Base-by-base conservation (phyloP, 1,140 invertebrate genomes). In the Drosophila kohkoa region DNA sequence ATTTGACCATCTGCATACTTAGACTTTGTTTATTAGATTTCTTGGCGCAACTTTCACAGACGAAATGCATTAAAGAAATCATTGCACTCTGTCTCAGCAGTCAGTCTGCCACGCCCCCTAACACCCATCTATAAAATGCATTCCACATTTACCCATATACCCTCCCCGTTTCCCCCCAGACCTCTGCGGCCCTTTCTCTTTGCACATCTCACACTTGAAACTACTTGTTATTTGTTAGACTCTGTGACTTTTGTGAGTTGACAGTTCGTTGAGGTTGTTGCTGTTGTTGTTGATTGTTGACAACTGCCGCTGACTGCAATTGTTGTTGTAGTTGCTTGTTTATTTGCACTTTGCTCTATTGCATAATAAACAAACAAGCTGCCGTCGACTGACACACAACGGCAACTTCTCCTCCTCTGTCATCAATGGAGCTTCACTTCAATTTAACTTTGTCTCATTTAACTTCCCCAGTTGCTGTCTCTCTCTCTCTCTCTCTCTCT, bases 361-460 rank as follows among this genome's bases (percentile, higher is more conserved):
- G 72, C 72, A 70, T 64, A 75, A 75, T 75, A 70, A 60, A 25
- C 49, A 69, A 74, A 69, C 58, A 70, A 74, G 45, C 57, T 62
- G 15, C 15, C 30, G 54, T 51, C 52, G 35, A n/a, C 20, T 57
- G 57, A 55, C 45, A 5, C 11, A 25, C 51, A 13, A 16, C 35
- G 16, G 10, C 60, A 15, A 35, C 32, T 32, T 1, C 49, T 41
- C 5, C 49, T 25, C 8, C 35, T 38, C 1, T 1, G 7, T 8
- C 8, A 8, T 30, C 30, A 68, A 63, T 52, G 16, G 35, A 63
- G 58, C 52, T 70, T 49, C 25, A 32, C 51, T 43, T 41, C 43
- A 75, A 75, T 70, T 75, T 70, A 75, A 75, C 51, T 75, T 58
- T 58, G 10, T 30, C 35, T 45, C 49, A 65, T 72, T 65, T 41